These are phyloP conservation scores for Rhodeus uyekii DNA, from an alignment of 2,797 vertebrate genomes.

Conservation along the genomic window DNA sequence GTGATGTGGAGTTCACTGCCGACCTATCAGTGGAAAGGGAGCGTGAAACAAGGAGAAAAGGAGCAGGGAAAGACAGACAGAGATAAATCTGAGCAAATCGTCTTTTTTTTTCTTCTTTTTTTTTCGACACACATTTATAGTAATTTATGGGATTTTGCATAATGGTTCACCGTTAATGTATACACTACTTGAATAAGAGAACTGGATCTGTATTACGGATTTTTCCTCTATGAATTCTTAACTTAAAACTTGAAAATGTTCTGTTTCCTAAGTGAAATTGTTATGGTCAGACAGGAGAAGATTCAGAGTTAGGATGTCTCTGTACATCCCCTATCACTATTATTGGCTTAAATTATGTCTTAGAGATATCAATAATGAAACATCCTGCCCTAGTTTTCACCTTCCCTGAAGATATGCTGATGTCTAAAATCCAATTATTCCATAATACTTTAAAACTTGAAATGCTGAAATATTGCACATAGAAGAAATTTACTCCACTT, in stretches of 20 bases:
- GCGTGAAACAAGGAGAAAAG: too few species aligned
- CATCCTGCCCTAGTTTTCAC: slow-evolving; percentile 62
- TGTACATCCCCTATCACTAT: background rate
- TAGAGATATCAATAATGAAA: slow-evolving; percentile 71
- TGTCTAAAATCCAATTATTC: slow-evolving; percentile 34
- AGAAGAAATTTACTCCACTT: background rate
- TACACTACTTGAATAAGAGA: slow-evolving; percentile 19
- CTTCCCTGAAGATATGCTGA: slow-evolving; percentile 53
- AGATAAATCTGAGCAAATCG: too few species aligned
- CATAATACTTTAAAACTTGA: background rate
- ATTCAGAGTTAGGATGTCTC: background rate
- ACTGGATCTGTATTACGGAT: background rate
- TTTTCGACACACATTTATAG: too few species aligned
- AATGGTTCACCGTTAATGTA: too few species aligned
- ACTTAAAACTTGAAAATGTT: background rate
- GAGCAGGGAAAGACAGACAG: too few species aligned
- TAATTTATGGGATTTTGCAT: too few species aligned
- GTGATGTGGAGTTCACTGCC: too few species aligned
- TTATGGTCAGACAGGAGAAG: background rate
- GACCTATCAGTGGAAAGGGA: too few species aligned
- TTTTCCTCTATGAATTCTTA: background rate
- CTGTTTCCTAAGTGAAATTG: background rate
- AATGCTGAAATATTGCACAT: slow-evolving; percentile 5
- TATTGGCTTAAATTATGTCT: slow-evolving; percentile 56
- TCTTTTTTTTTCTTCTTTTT: too few species aligned